These are phyloP conservation scores for Apaloderma vittatum DNA, from an alignment of 2,113 vertebrate species.

Conservation along the genomic window DNA sequence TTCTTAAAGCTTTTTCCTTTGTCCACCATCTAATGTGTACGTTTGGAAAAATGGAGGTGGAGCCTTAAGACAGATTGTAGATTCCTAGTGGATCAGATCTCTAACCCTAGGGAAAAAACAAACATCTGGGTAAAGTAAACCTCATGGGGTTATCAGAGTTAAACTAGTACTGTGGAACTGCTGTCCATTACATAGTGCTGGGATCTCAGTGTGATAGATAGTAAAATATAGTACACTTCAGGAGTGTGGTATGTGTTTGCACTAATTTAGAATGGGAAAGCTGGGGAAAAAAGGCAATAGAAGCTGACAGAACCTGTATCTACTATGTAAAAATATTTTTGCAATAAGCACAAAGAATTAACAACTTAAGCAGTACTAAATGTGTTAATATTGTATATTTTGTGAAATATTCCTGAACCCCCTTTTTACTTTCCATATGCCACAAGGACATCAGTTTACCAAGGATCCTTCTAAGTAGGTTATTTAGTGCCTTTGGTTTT, in stretches of 20 bases:
- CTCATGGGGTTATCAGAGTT: not conserved
- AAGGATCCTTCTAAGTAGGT: not conserved
- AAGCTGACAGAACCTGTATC: not conserved
- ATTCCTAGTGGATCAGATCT: not conserved
- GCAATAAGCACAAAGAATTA: not conserved
- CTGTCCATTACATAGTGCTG: not conserved
- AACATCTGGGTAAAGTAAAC: not conserved
- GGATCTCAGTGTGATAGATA: not conserved
- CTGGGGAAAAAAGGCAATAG: not conserved
- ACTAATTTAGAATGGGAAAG: not conserved
- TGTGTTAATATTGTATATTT: not conserved
- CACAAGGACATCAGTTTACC: not conserved
- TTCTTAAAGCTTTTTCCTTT: not conserved
- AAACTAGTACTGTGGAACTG: not conserved
- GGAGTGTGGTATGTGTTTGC: not conserved
- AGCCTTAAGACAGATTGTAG: not conserved
- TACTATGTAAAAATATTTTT: not conserved
- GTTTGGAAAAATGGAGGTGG: not conserved
- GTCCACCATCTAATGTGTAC: not conserved
- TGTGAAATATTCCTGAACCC: not conserved
- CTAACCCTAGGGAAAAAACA: not conserved
- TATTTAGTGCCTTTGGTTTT: not conserved
- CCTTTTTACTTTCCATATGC: not conserved
- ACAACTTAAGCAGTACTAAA: accelerated
- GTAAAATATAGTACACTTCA: not conserved